Evolutionary conservation across 1,140 invertebrate genomes (phyloP).

Genomic region (Probaryconus sp.): DNA sequence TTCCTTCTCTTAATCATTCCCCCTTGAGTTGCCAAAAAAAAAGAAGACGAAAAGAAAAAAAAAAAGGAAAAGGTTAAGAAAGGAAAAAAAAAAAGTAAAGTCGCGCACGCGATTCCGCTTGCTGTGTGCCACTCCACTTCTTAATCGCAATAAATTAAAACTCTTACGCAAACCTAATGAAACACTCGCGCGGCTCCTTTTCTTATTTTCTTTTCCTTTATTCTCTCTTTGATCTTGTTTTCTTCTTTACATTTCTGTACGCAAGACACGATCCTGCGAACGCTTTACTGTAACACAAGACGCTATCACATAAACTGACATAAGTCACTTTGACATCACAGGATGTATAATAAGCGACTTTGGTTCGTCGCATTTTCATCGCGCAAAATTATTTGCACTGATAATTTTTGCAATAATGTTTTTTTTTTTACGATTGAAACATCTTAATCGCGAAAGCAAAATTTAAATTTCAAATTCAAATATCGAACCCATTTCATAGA

Average conservation of each 20-base stretch:
- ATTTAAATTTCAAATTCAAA: no score
- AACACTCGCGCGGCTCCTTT: slow-evolving; percentile 58
- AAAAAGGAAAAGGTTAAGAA: not conserved
- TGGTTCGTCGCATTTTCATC: not conserved
- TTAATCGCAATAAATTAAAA: slow-evolving; percentile 62
- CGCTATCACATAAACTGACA: slow-evolving; percentile 44
- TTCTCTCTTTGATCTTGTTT: slow-evolving; percentile 44
- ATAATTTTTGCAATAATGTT: no score
- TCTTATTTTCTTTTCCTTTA: slow-evolving; percentile 59
- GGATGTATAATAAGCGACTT: slow-evolving; percentile 8
- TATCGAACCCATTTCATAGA: no score
- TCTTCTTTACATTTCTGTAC: slow-evolving; percentile 39
- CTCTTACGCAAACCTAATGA: slow-evolving; percentile 58
- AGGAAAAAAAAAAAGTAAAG: slow-evolving; percentile 26
- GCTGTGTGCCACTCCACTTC: slow-evolving; percentile 54
- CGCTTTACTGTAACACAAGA: slow-evolving; percentile 47
- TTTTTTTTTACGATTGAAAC: no score
- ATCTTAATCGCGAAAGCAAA: no score
- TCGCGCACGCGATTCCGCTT: slow-evolving; percentile 56
- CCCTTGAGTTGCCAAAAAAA: slow-evolving; percentile 29
- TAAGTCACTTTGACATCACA: slow-evolving; percentile 51
- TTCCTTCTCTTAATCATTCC: slow-evolving; percentile 34
- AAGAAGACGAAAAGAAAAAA: slow-evolving; percentile 18
- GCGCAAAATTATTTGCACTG: no score
- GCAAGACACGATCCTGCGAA: slow-evolving; percentile 44